Conservation (phyloP, 2,113 vertebrate species). For the Sander vitreus region DNA sequence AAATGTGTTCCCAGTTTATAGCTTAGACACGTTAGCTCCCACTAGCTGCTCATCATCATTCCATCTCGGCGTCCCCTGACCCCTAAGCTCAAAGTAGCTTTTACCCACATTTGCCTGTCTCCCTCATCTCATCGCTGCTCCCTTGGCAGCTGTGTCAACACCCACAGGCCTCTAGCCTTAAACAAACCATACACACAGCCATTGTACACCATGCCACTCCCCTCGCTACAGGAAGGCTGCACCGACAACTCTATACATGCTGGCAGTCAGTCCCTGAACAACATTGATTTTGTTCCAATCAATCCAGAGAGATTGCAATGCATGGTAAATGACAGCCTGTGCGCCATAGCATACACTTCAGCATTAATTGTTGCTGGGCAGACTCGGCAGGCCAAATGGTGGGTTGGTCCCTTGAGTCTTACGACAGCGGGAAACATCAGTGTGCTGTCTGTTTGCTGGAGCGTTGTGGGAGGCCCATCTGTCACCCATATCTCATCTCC, state of each 20-base stretch:
- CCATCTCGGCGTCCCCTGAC: slow-evolving; percentile 53
- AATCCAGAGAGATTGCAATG: slow-evolving; percentile 69
- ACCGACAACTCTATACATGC: slow-evolving; percentile 76
- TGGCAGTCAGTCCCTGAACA: slow-evolving; percentile 76
- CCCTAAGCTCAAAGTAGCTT: slow-evolving; percentile 53
- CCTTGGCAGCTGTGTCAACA: slow-evolving; percentile 86
- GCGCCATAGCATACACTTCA: slow-evolving; percentile 60
- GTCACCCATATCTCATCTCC: slow-evolving; percentile 51
- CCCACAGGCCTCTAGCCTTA: slow-evolving; percentile 73
- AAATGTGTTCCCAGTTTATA: slow-evolving; percentile 53
- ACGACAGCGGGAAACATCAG: slow-evolving; percentile 49
- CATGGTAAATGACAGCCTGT: slow-evolving; percentile 67
- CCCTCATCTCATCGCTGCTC: slow-evolving; percentile 56
- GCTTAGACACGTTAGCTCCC: slow-evolving; percentile 38
- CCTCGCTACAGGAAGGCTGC: slow-evolving; percentile 66
- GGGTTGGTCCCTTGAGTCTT: slow-evolving; percentile 39
- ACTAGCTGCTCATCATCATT: slow-evolving; percentile 50
- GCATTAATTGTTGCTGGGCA: slow-evolving; percentile 78
- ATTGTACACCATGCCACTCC: slow-evolving; percentile 69
- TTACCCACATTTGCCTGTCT: slow-evolving; percentile 65
- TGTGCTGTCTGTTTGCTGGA: slow-evolving; percentile 30
- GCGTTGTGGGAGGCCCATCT: slow-evolving; percentile 62
- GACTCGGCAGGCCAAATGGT: slow-evolving; percentile 40
- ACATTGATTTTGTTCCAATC: slow-evolving; percentile 81
- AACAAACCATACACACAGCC: slow-evolving; percentile 77